Percentiles rank a stretch among this genome's conserved stretches.
These are phyloP conservation scores for Centropristis striata DNA, from an alignment of 2,113 vertebrate genomes.

Conservation along the genomic window DNA sequence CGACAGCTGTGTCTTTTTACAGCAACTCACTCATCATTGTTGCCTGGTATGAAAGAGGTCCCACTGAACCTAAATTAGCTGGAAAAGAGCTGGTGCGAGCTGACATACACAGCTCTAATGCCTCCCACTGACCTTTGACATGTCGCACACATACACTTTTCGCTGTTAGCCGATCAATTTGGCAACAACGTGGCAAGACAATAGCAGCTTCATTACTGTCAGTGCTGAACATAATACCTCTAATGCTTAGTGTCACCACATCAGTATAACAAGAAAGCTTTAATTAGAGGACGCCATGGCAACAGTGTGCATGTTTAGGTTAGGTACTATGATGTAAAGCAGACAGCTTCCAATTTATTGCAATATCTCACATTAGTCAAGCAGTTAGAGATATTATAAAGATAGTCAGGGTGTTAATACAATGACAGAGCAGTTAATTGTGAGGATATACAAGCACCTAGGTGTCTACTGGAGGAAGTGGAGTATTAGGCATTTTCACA, in stretches of 20 bases:
- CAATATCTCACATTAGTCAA: conserved; percentile 20
- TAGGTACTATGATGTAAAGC: conserved; percentile 36
- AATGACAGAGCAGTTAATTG: background rate
- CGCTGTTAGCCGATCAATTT: conserved; percentile 41
- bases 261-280: conserved; percentile 63
- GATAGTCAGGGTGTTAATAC: background rate
- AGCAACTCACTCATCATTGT: conserved; percentile 43
- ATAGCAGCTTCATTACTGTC: conserved; percentile 59
- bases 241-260: conserved; percentile 71
- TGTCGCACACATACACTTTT: conserved; percentile 8
- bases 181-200: conserved; percentile 17
- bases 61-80: conserved; percentile 24
- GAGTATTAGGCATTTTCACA: background rate
- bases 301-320: conserved; percentile 60
- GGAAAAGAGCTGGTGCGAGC: conserved; percentile 10
- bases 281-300: conserved; percentile 72
- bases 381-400: background rate
- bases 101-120: background rate
- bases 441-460: no score
- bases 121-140: conserved; percentile 28
- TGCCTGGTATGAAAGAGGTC: conserved; percentile 34
- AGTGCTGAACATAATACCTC: conserved; percentile 35
- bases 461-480: background rate
- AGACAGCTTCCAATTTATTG: conserved; percentile 52
- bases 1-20: conserved; percentile 54